Evolutionary conservation across 2,888 invertebrate genomes (phyloP).

Genomic region (Siphlonurus alternatus): DNA sequence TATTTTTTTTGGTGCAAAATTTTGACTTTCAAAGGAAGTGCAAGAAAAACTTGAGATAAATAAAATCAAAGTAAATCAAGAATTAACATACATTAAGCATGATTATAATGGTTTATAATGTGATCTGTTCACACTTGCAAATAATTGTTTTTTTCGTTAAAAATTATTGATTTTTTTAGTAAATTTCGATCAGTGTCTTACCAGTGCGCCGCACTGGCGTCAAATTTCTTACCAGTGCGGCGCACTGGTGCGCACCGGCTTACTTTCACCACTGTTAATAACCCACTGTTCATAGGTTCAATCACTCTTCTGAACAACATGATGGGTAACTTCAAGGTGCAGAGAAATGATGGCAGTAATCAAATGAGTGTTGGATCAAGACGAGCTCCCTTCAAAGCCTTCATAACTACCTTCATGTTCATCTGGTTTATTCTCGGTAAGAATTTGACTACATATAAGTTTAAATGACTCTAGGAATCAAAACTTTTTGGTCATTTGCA

Average conservation of each 20-base stretch:
- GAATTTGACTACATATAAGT: slow-evolving; percentile 12
- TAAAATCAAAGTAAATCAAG: too few relatives aligned
- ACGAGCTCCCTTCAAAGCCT: slow-evolving; percentile 14
- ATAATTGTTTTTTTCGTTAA: too few relatives aligned
- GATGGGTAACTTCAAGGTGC: slow-evolving; percentile 9
- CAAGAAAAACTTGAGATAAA: too few relatives aligned
- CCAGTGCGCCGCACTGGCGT: neutral
- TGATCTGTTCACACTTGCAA: too few relatives aligned
- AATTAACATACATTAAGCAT: too few relatives aligned
- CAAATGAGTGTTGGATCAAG: neutral
- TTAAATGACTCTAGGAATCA: neutral
- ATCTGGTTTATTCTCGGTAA: slow-evolving; percentile 53
- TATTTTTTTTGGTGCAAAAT: too few relatives aligned
- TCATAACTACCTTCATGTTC: slow-evolving; percentile 44
- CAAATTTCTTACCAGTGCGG: neutral
- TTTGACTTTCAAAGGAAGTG: too few relatives aligned
- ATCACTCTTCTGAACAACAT: slow-evolving; percentile 1
- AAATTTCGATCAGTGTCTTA: neutral
- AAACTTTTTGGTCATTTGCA: neutral
- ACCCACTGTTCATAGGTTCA: neutral
- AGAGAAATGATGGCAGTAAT: neutral
- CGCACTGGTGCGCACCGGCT: too few relatives aligned
- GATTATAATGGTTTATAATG: too few relatives aligned
- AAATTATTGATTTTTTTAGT: too few relatives aligned
- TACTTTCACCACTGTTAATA: too few relatives aligned